Base-by-base conservation (phyloP, 2,888 invertebrate species). In the Tipula helvola region DNA sequence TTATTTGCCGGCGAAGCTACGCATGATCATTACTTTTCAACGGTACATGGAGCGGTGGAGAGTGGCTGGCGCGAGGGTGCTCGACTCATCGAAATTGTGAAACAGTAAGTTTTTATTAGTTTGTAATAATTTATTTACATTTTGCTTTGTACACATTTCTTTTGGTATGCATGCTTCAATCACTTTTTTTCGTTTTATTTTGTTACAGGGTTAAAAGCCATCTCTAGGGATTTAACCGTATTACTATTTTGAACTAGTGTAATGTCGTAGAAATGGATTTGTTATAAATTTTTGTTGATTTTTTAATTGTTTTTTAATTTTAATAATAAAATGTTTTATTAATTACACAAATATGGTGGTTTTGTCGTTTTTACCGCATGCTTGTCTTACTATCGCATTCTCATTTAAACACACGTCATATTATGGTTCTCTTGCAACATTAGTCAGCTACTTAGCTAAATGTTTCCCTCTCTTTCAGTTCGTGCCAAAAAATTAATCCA, bases 31-130 rank as follows among this genome's bases (percentile, higher is more conserved):
- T 93, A 92, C 89, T 95, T 93, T 89, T 93, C 93, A 0, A 94
- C 95, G 0, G 95, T 94, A 0, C 95, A 96, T 89, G 96, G 96
- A 0, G 96, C 96, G 0, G 90, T 95, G 0, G 95, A 95, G 89
- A 93, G 94, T 13, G 96, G 96, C 0, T 93, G 93, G 90, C 93
- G 96, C 47, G 96, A 96, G 89, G 96, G 96, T 1, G 92, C 94
- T 16, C 92, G 95, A 88, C 89, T 95, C 36, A 91, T 92, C 41
- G 89, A 89, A 3, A 89, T 89, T 86, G 91, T 91, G n/a, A 47
- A 85, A 16, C 87, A 87, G 88, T 88, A 87, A 86, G 88, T 87
- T 36, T 1, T 42, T 42, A 44, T 13, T 36, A 28, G 5, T 39
- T n/a, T 16, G n/a, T n/a, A 71, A 28, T 71, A 8, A 28, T 71